Percentiles rank a stretch among this genome's conserved stretches.
These are phyloP conservation scores for Anodontia alba DNA, from an alignment of 2,888 invertebrate genomes.

Conservation along the genomic window DNA sequence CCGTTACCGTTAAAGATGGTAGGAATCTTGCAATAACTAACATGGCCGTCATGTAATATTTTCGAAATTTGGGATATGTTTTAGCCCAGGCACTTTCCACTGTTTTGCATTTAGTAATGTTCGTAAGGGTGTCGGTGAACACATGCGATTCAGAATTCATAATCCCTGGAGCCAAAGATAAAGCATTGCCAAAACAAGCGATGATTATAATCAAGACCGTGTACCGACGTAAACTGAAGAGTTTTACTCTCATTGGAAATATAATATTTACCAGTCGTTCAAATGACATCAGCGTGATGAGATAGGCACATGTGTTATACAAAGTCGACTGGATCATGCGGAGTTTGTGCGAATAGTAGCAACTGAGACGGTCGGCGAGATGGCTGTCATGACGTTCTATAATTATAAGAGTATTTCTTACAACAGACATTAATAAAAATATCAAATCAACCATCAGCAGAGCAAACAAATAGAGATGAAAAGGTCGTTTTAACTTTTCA, in stretches of 20 bases:
- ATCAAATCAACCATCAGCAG: not conserved
- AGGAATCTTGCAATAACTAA: not conserved
- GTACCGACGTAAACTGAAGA: not conserved
- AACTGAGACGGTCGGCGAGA: not conserved
- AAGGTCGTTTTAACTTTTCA: not conserved
- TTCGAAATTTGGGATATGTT: not conserved
- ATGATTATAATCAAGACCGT: not conserved
- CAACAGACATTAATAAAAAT: not conserved
- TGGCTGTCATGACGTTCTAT: not conserved
- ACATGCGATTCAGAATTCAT: not conserved
- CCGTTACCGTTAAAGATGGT: not conserved
- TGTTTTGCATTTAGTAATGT: not conserved
- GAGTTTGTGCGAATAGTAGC: not conserved
- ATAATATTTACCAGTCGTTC: not conserved
- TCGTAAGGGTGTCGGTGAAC: not conserved
- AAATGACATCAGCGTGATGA: not conserved
- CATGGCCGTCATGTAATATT: not conserved
- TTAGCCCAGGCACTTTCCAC: not conserved
- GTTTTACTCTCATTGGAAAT: not conserved
- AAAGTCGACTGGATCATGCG: not conserved
- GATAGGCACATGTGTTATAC: not conserved
- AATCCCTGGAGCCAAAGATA: not conserved
- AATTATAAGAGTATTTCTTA: not conserved
- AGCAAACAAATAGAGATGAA: not conserved
- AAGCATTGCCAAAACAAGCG: not conserved